A percentile compares a stretch with the other conserved stretches of the same genome.
Conservation (phyloP, 2,797 vertebrate species). For the Phataginus tetradactyla region DNA sequence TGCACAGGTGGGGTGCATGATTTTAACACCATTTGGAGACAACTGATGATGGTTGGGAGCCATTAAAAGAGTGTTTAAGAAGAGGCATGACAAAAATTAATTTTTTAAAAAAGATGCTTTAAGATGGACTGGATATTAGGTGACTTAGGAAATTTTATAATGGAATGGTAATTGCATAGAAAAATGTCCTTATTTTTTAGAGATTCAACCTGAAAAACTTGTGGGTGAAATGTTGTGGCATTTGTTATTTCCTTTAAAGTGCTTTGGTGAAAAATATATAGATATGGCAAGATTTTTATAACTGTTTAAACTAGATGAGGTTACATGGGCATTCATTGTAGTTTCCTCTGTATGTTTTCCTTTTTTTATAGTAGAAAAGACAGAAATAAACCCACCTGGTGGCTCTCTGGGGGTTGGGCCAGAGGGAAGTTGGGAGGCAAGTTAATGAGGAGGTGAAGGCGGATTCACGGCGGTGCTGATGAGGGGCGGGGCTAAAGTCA, state of each 20-base stretch:
- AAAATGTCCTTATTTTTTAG: slow-evolving; percentile 16
- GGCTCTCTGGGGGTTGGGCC: neutral
- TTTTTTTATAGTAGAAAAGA: neutral
- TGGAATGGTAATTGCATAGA: neutral
- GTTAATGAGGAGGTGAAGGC: neutral
- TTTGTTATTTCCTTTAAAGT: slow-evolving; percentile 39
- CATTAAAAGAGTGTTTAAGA: neutral
- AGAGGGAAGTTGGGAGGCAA: neutral
- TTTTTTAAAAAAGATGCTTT: neutral
- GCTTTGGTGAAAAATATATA: neutral
- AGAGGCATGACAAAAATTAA: neutral
- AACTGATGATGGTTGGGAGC: neutral
- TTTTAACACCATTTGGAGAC: neutral
- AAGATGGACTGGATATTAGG: neutral
- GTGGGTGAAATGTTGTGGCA: neutral
- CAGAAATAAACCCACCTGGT: neutral
- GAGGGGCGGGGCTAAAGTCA: neutral
- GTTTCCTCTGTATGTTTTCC: neutral
- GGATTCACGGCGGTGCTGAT: neutral
- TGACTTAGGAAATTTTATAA: slow-evolving; percentile 22
- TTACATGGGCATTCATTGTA: neutral
- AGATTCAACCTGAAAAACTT: neutral
- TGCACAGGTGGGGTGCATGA: neutral
- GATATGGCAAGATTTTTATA: neutral
- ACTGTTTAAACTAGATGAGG: neutral